Base-by-base conservation (phyloP, 2,797 vertebrate genomes). In the Valencia hispanica region DNA sequence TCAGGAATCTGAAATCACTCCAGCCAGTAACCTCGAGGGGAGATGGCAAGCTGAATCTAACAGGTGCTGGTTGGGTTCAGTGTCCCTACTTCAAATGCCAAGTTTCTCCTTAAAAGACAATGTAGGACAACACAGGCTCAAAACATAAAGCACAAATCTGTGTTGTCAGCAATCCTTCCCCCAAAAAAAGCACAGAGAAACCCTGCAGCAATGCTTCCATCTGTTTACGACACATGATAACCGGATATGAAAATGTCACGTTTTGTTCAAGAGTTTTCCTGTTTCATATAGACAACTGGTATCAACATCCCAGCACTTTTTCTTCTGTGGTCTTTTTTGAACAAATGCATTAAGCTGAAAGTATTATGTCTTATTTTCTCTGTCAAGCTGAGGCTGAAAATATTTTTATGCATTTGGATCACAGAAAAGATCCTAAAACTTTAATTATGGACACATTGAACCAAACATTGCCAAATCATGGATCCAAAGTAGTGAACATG, bases 91-190 rank as follows among this genome's bases (percentile, higher is more conserved):
- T 59, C 55, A n/a, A 80, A 74, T 68, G 77, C 84, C 87, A 88
- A 86, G 69, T 68, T 74, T 59, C 22, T 39, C 59, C 45, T 84
- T 75, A 75, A 80, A 90, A 68, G 78, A 77, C 72, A 53, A 43
- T 73, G 73, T 71, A 76, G 73, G 73, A 48, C 25, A 20, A 57
- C 53, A 75, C 50, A 80, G 80, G 77, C 85, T 80, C 73, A 81
- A 83, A 92, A 84, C 85, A 78, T 20, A 74, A 79, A 73, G 36
- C 39, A 36, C 36, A n/a, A 66, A 41, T 66, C 11, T 25, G 32
- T 39, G 20, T 30, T 41, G 36, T 66, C 63, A 2, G 63, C 14
- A 43, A 43, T 43, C 63, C n/a, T 12, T 66, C 63, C 18, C 34
- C 18, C 32, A 65, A 51, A 22, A 22, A 65, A 39, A 41, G 20